These are phyloP conservation scores for Campoplex capitator DNA, from an alignment of 2,888 invertebrate genomes.

Conservation along the genomic window DNA sequence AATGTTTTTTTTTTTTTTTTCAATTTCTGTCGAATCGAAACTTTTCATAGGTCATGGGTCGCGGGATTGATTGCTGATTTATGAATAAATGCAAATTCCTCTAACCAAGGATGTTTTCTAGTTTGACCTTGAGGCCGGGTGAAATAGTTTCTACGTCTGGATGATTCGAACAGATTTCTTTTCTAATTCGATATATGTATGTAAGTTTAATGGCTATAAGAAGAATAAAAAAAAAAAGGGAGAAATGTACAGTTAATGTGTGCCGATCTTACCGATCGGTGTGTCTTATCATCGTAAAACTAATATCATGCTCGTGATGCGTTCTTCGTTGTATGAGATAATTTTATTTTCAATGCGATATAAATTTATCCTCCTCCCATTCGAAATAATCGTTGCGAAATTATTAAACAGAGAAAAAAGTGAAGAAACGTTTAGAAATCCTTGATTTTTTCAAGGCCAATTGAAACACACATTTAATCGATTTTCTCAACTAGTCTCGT, in stretches of 20 bases:
- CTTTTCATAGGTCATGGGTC: constrained; percentile 43
- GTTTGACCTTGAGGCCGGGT: constrained; percentile 58
- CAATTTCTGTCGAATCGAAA: constrained; percentile 31
- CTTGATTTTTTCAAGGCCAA: not conserved
- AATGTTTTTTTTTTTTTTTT: no score
- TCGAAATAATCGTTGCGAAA: not conserved
- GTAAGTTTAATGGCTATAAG: not conserved
- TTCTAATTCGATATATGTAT: constrained; percentile 35
- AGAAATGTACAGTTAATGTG: constrained; percentile 1
- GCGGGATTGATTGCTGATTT: constrained; percentile 37
- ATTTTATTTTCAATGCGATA: constrained; percentile 3
- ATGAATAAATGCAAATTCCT: constrained; percentile 49
- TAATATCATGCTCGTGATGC: not conserved
- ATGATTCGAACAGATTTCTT: constrained; percentile 30
- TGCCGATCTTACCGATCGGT: not conserved
- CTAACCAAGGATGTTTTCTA: constrained; percentile 45
- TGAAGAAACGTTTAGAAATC: not conserved
- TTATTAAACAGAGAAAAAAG: not conserved
- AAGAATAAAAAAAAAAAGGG: not conserved
- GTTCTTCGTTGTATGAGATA: not conserved
- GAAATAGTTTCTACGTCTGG: constrained; percentile 20
- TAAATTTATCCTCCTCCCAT: not conserved
- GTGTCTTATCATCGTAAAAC: constrained; percentile 1
- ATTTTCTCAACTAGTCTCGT: not conserved
- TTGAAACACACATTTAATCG: not conserved